phyloP scores from a whole-genome alignment of 2,113 vertebrate genomes.

The Pelecanus crispus region DNA sequence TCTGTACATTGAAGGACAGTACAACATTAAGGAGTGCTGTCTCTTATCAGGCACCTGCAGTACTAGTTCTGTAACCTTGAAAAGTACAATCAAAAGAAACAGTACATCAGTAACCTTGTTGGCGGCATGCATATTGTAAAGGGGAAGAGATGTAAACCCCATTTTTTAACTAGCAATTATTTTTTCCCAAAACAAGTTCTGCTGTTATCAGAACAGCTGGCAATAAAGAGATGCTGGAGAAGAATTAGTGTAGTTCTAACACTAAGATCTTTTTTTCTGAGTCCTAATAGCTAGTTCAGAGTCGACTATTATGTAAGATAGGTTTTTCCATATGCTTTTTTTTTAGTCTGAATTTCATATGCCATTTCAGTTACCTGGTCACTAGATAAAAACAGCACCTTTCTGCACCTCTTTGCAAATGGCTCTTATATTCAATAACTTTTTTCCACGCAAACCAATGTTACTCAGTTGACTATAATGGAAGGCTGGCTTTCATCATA shows the following conservation, averaged over 20 bases:
- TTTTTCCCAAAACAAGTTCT: neutral
- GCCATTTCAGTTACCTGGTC: neutral
- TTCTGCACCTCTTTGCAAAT: neutral
- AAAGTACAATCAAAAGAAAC: neutral
- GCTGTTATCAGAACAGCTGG: neutral
- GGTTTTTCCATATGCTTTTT: neutral
- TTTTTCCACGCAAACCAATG: neutral
- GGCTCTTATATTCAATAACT: neutral
- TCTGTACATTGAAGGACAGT: neutral
- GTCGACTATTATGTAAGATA: neutral
- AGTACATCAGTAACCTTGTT: neutral
- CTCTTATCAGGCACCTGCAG: neutral
- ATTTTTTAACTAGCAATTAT: neutral
- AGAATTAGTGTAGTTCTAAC: neutral
- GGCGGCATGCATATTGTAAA: neutral
- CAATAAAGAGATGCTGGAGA: neutral
- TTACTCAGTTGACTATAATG: neutral
- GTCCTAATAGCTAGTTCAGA: neutral
- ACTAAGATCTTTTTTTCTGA: neutral
- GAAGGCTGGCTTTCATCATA: neutral
- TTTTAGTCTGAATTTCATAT: neutral
- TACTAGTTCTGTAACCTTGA: neutral
- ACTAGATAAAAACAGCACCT: neutral
- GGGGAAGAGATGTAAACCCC: neutral
- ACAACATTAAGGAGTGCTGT: neutral